Conservation (phyloP, 2,113 vertebrate species). For the Nanorana parkeri region DNA sequence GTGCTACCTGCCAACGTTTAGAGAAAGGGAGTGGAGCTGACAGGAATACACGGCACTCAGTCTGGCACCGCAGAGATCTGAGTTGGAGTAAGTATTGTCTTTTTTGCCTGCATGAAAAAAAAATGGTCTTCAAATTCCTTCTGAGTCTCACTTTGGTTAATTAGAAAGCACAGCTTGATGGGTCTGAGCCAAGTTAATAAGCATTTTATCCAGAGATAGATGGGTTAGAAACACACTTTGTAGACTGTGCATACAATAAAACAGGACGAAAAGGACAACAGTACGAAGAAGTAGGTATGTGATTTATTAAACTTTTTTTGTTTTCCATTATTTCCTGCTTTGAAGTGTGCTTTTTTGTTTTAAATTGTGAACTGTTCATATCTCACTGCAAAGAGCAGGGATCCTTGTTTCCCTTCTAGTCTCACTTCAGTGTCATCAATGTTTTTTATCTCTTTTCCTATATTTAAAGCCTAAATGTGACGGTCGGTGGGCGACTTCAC, state of each 20-base stretch:
- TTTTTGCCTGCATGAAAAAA: slow-evolving; percentile 51
- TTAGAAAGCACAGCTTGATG: background rate
- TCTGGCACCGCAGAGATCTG: slow-evolving; percentile 8
- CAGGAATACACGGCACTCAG: slow-evolving; percentile 42
- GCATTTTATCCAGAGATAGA: slow-evolving; percentile 22
- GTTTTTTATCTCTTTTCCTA: background rate
- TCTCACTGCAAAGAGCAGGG: slow-evolving; percentile 45
- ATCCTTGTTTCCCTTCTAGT: slow-evolving; percentile 43
- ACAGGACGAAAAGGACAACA: background rate
- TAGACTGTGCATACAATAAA: background rate
- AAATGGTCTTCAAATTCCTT: slow-evolving; percentile 9
- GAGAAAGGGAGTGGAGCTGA: slow-evolving; percentile 51
- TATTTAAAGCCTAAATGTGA: too few relatives aligned
- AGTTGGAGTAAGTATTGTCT: background rate
- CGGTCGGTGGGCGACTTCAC: too few relatives aligned
- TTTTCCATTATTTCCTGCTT: slow-evolving; percentile 43
- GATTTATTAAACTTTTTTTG: slow-evolving; percentile 34
- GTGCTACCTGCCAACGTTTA: slow-evolving; percentile 52
- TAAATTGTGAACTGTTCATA: slow-evolving; percentile 53
- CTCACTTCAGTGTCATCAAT: slow-evolving; percentile 23
- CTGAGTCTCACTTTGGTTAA: slow-evolving; percentile 20
- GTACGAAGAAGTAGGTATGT: slow-evolving; percentile 31
- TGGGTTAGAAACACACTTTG: background rate
- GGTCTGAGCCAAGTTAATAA: slow-evolving; percentile 28
- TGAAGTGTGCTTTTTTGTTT: slow-evolving; percentile 21